These are phyloP conservation scores for Lineus longissimus DNA, from an alignment of 1,140 invertebrate genomes.

Conservation along the genomic window DNA sequence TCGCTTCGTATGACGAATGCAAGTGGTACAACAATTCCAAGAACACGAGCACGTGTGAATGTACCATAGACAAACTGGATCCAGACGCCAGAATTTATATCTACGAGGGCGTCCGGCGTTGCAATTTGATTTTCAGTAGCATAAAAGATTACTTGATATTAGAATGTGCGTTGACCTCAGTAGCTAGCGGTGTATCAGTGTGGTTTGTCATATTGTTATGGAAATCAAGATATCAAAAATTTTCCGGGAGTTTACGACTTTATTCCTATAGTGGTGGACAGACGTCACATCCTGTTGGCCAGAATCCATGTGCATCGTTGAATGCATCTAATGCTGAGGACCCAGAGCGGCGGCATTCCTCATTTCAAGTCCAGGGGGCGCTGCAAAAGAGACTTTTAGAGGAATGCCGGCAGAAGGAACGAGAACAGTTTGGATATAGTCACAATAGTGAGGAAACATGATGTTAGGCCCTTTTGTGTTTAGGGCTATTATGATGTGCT, in stretches of 20 bases:
- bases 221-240: background rate
- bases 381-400: too few species aligned
- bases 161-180: conserved; percentile 1
- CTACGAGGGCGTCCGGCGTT: background rate
- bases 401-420: too few species aligned
- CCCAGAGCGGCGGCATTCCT: too few species aligned
- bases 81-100: background rate
- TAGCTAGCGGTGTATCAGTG: background rate
- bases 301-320: background rate
- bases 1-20: background rate
- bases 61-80: background rate
- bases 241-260: background rate
- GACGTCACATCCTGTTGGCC: background rate
- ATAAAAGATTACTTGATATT: conserved; percentile 5
- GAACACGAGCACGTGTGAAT: background rate
- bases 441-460: too few species aligned
- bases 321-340: too few species aligned
- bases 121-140: background rate
- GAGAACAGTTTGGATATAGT: too few species aligned
- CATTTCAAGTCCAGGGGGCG: too few species aligned
- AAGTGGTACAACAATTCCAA: background rate
- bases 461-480: too few species aligned
- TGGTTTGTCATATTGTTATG: conserved; percentile 1
- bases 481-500: too few species aligned
- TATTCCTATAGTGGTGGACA: background rate